Evolutionary conservation across 23 tunicate species (phyloP).

Genomic region (Styela clava): DNA sequence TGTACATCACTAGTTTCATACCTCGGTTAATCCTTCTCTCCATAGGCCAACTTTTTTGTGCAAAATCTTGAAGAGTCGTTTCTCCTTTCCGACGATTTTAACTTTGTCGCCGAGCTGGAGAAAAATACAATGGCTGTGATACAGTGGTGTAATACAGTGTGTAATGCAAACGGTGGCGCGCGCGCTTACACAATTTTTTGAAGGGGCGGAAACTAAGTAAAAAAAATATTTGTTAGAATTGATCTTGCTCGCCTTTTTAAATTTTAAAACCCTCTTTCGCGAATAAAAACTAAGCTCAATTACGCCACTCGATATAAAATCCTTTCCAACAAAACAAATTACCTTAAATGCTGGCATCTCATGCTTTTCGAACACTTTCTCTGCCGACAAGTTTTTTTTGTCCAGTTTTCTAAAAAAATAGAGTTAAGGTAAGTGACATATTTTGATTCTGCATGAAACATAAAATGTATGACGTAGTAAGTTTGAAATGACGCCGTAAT

Average conservation of each 20-base stretch:
- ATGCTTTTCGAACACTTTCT: not conserved
- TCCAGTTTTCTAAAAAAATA: not conserved
- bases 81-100: not conserved
- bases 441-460: not conserved
- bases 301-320: too few species aligned
- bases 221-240: too few species aligned
- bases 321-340: too few species aligned
- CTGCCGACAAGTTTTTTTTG: not conserved
- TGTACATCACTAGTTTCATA: too few species aligned
- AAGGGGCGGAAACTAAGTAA: not conserved
- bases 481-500: not conserved
- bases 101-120: not conserved
- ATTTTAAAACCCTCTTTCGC: too few species aligned
- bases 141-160: too few species aligned
- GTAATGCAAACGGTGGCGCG: too few species aligned
- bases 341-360: not conserved
- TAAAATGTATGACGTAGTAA: not conserved
- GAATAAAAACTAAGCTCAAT: too few species aligned
- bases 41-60: slow-evolving; percentile 6
- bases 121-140: not conserved
- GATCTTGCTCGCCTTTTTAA: too few species aligned
- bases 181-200: not conserved
- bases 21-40: slow-evolving; percentile 9
- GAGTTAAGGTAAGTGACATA: not conserved
- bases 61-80: slow-evolving; percentile 5